These are phyloP conservation scores for Pogonophryne albipinna DNA, from an alignment of 2,797 vertebrate genomes.

Conservation along the genomic window DNA sequence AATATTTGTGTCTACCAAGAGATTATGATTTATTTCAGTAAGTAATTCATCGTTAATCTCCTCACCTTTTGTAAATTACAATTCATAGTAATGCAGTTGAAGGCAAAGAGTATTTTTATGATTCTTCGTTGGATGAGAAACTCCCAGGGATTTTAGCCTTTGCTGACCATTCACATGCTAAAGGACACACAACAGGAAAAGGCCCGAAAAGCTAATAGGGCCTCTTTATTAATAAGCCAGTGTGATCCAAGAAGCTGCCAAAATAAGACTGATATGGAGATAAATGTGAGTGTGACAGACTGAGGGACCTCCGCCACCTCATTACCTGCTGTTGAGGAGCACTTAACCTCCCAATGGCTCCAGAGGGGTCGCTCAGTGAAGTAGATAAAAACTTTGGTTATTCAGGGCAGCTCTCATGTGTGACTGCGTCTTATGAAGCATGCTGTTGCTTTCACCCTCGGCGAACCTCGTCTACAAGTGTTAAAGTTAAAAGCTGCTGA, in stretches of 20 bases:
- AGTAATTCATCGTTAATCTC: not conserved
- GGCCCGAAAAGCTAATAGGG: no score
- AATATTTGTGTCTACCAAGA: not conserved
- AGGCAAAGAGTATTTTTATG: not conserved
- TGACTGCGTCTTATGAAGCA: slow-evolving; percentile 41
- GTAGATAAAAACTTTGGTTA: slow-evolving; percentile 37
- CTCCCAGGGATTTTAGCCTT: no score
- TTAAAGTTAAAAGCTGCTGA: slow-evolving; percentile 11
- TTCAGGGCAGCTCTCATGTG: slow-evolving; percentile 54
- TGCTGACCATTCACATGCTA: no score
- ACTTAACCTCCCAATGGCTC: slow-evolving; percentile 30
- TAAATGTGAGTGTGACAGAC: not conserved
- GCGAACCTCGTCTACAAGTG: slow-evolving; percentile 16
- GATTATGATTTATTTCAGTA: not conserved
- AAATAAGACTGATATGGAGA: not conserved
- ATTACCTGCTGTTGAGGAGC: slow-evolving; percentile 41
- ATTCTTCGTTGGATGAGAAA: no score
- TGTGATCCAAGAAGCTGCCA: not conserved
- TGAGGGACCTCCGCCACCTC: slow-evolving; percentile 26
- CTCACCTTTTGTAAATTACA: not conserved
- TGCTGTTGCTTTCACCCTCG: slow-evolving; percentile 39
- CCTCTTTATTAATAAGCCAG: not conserved
- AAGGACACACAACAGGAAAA: no score
- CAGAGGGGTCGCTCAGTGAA: slow-evolving; percentile 27
- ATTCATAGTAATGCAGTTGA: not conserved